Evolutionary conservation across 2,888 invertebrate genomes (phyloP), one percentile per base, ranked within the genome.

Genomic region (Xanthia icteritia): DNA sequence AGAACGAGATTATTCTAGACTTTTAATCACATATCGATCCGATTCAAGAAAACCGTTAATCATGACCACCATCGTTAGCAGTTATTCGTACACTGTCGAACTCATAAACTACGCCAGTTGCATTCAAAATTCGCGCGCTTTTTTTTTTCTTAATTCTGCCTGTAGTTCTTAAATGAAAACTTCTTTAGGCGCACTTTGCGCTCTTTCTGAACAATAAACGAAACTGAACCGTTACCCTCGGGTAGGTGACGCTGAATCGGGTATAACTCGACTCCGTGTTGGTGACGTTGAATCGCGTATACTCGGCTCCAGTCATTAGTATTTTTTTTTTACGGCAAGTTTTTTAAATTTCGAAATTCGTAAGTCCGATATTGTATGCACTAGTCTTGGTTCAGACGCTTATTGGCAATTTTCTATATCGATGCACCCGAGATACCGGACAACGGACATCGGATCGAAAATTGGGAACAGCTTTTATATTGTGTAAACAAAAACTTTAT

Each of bases 341-440:
- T 56, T 60, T 70, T 45, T 48, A 72, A 48, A 51, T 64, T 42
- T 42, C 27, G 51, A 73, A 64, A 36, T 74, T 68, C 51, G 63
- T 71, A 70, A 63, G 27, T 48, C 61, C 54, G 15, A 31, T 71
- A 36, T 78, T 79, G 83, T 78, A 76, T 80, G 85, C 77, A 73
- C 81, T 74, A 79, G 72, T 67, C 76, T 73, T 70, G 78, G 82
- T 65, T 63, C 74, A 79, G 83, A 84, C 83, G 84, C 89, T 89
- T 90, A 92, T 93, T 92, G 92, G 78, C 93, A 92, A 93, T 93
- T 93, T 93, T 93, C 93, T 93, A 89, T 91, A 86, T 89, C 90
- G 88, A 67, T 92, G 92, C 90, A 86, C 91, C 77, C 83, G 67
- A 82, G 81, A 85, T 79, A 80, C 72, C 72, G 89, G 89, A 90